Base-by-base conservation (phyloP, 2,113 vertebrate species). In the cattle (Bos taurus) region DNA sequence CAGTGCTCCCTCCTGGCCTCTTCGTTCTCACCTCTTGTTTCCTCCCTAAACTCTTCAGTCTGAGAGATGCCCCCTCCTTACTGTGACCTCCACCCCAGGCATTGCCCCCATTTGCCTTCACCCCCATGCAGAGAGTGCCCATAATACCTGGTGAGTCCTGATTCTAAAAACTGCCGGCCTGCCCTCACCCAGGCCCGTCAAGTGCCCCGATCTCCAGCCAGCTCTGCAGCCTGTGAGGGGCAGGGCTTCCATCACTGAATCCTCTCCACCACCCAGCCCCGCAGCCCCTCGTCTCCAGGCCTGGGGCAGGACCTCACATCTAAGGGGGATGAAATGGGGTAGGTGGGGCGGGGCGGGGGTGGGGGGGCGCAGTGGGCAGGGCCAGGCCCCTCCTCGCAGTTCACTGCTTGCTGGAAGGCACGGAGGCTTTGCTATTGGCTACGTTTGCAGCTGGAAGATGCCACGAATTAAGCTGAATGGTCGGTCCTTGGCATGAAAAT, bases 271-370 rank as follows among this genome's bases (percentile, higher is more conserved):
- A 30, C 28, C 36, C 54, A 64, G 46, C 21, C 46, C 25, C 17
- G 11, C 13, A 16, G n/a, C 43, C 11, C 83, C 21, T 4, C 57
- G 11, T 26, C 11, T 6, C 28, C 30, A 26, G 30, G 13, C 52
- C 83, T 56, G 30, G 19, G 26, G 36, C 40, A 3, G 60, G 33
- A 52, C 26, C 46, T 87, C 23, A 19, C 2, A 5, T 40, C 19
- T 7, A 2, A 13, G 60, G 23, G 26, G 40, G 57, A 40, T 48
- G 64, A 54, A 16, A 25, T 7, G 33, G 56, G 36, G 33, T 14
- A 0, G 54, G 25, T 0, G 10, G 14, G 25, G 57, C 2, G 11
- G 30, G 30, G 30, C 1, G 2, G 30, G 28, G 59, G 30, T 0
- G 6, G 1, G 60, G 0, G 10, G 23, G 26, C 82, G 33, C n/a